A percentile compares a stretch with the other conserved stretches of the same genome.
Conservation (phyloP, 2,888 invertebrate genomes). For the Geophilus truncorum region DNA sequence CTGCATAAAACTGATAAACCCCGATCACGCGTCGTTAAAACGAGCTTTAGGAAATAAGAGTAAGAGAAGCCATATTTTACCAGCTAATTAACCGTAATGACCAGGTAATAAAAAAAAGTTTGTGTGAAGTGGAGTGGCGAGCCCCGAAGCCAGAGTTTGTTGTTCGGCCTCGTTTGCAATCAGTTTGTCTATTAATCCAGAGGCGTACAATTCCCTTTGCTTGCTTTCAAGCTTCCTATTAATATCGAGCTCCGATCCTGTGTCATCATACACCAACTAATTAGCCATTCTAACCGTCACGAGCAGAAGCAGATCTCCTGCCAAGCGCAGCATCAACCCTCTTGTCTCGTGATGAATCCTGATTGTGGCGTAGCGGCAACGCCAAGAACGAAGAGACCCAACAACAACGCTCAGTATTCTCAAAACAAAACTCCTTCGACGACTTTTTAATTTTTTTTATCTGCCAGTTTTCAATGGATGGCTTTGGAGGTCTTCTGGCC, state of each 20-base stretch:
- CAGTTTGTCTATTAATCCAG: background rate
- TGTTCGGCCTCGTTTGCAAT: constrained; percentile 1
- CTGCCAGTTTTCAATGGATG: background rate
- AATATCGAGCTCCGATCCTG: constrained; percentile 5
- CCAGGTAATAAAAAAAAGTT: background rate
- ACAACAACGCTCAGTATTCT: background rate
- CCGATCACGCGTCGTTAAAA: background rate
- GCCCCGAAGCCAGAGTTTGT: background rate
- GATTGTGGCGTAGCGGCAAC: background rate
- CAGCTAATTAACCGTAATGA: background rate
- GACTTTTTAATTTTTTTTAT: too few species aligned
- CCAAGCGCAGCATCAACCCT: background rate
- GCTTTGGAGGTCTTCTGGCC: background rate
- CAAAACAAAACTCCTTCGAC: background rate
- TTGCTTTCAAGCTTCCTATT: background rate
- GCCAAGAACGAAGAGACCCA: background rate
- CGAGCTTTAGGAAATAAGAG: background rate
- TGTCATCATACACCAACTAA: constrained; percentile 15
- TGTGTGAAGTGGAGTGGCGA: background rate
- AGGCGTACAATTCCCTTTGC: background rate
- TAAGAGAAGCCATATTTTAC: background rate
- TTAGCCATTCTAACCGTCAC: constrained; percentile 2
- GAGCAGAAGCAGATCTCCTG: background rate
- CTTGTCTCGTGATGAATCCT: background rate
- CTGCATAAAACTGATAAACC: too few species aligned